Base-by-base conservation (phyloP, 2,797 vertebrate species). In the Myoxocephalus aenaeus region DNA sequence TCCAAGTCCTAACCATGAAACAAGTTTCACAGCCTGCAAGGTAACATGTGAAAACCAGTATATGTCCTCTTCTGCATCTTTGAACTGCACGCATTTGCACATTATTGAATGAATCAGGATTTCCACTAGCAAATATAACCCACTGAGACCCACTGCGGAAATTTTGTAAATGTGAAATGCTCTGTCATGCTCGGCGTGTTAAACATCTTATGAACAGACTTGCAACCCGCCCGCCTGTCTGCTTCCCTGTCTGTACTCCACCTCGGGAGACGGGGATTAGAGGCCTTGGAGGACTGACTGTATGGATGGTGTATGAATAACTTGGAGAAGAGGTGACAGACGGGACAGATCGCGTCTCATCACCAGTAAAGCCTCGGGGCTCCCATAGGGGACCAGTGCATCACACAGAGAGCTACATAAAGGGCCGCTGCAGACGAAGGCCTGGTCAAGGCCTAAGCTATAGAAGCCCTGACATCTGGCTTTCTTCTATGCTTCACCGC, bases 261-360 rank as follows among this genome's bases (percentile, higher is more conserved):
- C 90, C 92, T 93, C 90, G 80, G 89, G 94, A 96, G 94, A 94
- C 79, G 7, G 89, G 93, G 95, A 96, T 95, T 95, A 95, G 92
- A 93, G 89, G 92, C 93, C 93, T 94, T 93, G 91, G 92, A 93
- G 92, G 92, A 92, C 85, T 81, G 89, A 95, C 93, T 94, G 93
- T 94, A 94, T 92, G 90, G 93, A 91, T 92, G 91, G 92, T 73
- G 92, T 93, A 93, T 93, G 91, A 94, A 94, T 95, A 94, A 94
- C 91, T 95, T 90, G 93, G 89, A 94, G 89, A 92, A 65, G 92
- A 92, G 90, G 92, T 93, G 93, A 95, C 95, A 96, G 95, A 96
- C 94, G 94, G 95, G 92, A 95, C 94, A 94, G 95, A 95, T 94
- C 92, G 92, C 80, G 92, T 94, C 95, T 96, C 94, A 95, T 95